Evolutionary conservation across 2,888 invertebrate species (phyloP), one percentile per base, ranked within the genome.

Genomic region (Drosophila setosimentum): DNA sequence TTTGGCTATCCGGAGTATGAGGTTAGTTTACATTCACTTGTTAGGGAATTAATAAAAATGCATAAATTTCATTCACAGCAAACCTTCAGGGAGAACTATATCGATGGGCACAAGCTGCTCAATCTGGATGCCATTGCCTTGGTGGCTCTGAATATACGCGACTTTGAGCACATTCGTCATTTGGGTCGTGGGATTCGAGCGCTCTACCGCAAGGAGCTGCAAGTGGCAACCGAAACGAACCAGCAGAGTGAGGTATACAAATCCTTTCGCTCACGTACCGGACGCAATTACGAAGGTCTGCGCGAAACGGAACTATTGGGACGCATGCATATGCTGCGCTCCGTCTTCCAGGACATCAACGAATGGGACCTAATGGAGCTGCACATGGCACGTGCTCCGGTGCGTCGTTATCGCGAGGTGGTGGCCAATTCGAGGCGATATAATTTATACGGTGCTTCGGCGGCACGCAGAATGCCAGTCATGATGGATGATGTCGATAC

Each of bases 1-100:
- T 91, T 94, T 0, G 94, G 94, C 0, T 91, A 94, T 16, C 94
- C 94, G 0, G 92, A 94, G 59, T 95, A 95, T 76, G 93, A 89
- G 92, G 95, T 95, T 76, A 60, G 73, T 37, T 21, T 0, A 27
- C 3, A 13, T n/a, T 54, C 1, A 18, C 16, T n/a, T 10, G 1
- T 3, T 0, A 0, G 3, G 0, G 10, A 0, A 18, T 7, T 37
- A 5, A 18, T 2, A 54, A 51, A 4, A 16, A n/a, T 40, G 6
- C 55, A 53, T 64, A 48, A 54, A 5, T 85, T 18, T 48, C 1
- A 24, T 21, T n/a, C 49, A 5, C 33, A 93, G 79, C 93, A 94
- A 67, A 93, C 95, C 0, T 77, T 93, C 0, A 91, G 92, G 2
- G 94, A 94, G 66, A 90, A 94, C 37, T 93, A 94, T 5, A 93